A percentile compares a stretch with the other conserved stretches of the same genome.
phyloP scores from a whole-genome alignment of 2,113 vertebrate genomes.

The Indicator maculatus region DNA sequence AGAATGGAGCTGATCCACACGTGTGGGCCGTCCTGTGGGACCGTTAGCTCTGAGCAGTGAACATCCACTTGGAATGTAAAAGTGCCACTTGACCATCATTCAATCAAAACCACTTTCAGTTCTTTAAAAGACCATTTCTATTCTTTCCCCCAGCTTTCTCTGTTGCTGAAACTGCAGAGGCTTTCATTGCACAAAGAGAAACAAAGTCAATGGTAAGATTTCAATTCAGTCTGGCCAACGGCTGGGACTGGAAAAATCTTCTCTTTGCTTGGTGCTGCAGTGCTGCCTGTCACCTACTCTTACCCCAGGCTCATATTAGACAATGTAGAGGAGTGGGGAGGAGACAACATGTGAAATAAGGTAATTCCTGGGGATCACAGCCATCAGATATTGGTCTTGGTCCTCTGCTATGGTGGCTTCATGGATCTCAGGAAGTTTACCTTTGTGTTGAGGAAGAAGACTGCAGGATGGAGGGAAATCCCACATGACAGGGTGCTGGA shows the following conservation, averaged over 20 bases:
- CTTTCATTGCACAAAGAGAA: not conserved
- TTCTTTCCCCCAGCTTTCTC: not conserved
- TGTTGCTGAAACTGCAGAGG: not conserved
- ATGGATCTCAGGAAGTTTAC: not conserved
- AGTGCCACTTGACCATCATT: accelerated
- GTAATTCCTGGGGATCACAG: not conserved
- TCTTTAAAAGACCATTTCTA: not conserved
- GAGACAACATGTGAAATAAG: not conserved
- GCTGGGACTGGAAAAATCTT: not conserved
- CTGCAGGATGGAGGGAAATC: not conserved
- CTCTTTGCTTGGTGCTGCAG: not conserved
- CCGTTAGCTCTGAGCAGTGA: not conserved
- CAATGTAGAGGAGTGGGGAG: not conserved
- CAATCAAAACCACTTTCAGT: not conserved
- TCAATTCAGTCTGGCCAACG: not conserved
- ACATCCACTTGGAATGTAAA: not conserved
- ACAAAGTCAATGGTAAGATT: not conserved
- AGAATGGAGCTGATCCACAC: accelerated
- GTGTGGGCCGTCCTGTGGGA: accelerated
- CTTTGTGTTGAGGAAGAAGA: not conserved
- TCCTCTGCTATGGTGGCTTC: not conserved
- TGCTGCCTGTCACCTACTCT: not conserved
- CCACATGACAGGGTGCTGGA: accelerated
- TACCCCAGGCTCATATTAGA: not conserved
- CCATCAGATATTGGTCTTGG: not conserved